These are phyloP conservation scores for Leuctra nigra DNA, from an alignment of 2,888 invertebrate species.

Conservation along the genomic window DNA sequence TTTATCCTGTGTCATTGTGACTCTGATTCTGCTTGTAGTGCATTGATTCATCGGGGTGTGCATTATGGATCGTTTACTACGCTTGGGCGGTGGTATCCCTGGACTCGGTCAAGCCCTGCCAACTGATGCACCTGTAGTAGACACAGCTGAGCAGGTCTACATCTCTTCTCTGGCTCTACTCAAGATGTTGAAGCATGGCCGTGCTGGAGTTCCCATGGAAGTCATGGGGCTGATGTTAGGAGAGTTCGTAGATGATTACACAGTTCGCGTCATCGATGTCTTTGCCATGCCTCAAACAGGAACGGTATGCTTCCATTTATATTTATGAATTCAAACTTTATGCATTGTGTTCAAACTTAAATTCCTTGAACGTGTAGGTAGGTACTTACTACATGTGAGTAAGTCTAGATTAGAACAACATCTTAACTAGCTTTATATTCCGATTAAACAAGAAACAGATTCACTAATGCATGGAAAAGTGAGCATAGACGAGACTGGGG, in stretches of 20 bases:
- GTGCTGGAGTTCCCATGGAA: conserved; percentile 99
- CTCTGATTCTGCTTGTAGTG: too few relatives aligned
- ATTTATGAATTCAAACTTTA: background rate
- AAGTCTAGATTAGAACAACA: too few relatives aligned
- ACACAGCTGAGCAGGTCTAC: conserved; percentile 98
- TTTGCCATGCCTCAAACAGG: conserved; percentile 99
- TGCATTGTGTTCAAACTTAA: background rate
- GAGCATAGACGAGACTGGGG: too few relatives aligned
- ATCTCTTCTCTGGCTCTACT: conserved; percentile 91
- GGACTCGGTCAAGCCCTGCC: conserved; percentile 84
- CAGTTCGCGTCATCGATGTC: conserved; percentile 97
- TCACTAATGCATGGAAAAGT: too few relatives aligned
- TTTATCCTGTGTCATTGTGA: too few relatives aligned
- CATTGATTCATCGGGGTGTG: too few relatives aligned
- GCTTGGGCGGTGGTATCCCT: conserved; percentile 86
- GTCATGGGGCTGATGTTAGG: conserved; percentile 91
- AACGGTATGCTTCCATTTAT: conserved; percentile 46
- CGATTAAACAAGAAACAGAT: too few relatives aligned
- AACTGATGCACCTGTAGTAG: conserved; percentile 96
- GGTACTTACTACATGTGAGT: too few relatives aligned
- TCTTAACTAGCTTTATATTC: too few relatives aligned
- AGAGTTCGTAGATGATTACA: conserved; percentile 99
- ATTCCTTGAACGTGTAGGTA: too few relatives aligned
- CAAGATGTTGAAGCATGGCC: conserved; percentile 98
- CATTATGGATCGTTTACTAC: conserved; percentile 86